Evolutionary conservation across 2,888 invertebrate genomes (phyloP).

Genomic region (Micoletzkya japonica): DNA sequence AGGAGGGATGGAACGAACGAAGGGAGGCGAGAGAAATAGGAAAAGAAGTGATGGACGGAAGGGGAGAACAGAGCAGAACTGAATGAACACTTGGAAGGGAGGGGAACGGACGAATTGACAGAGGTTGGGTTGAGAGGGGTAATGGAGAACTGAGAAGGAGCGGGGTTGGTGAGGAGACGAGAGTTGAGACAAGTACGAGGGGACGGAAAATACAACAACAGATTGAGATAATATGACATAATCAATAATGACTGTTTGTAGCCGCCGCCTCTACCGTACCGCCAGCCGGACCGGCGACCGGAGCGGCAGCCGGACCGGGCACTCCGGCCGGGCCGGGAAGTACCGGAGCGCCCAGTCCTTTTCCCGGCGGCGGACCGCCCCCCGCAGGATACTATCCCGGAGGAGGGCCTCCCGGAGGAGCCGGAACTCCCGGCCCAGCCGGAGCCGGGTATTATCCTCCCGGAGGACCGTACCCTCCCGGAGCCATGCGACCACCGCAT

Average conservation of each 20-base stretch:
- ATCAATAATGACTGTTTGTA: not conserved
- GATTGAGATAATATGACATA: too few relatives aligned
- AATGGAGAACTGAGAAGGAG: not conserved
- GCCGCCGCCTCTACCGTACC: not conserved
- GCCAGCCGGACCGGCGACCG: not conserved
- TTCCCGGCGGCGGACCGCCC: conserved; percentile 12
- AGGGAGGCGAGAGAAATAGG: not conserved
- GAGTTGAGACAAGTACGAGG: not conserved
- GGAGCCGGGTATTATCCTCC: conserved; percentile 19
- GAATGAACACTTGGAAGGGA: too few relatives aligned
- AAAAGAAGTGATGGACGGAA: not conserved
- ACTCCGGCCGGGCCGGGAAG: conserved; percentile 10
- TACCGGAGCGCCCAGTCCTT: conserved; percentile 20
- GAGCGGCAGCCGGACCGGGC: conserved; percentile 12
- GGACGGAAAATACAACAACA: too few relatives aligned
- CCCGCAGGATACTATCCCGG: conserved; percentile 16
- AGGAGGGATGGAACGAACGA: too few relatives aligned
- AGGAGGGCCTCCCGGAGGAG: conserved; percentile 5
- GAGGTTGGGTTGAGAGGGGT: not conserved
- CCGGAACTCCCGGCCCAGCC: not conserved
- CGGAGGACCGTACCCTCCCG: not conserved
- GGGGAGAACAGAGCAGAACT: too few relatives aligned
- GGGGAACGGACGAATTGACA: not conserved
- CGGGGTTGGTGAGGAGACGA: not conserved
- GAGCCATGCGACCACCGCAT: conserved; percentile 26